These are phyloP conservation scores for Diarsia brunnea DNA, from an alignment of 2,888 invertebrate species.

Conservation along the genomic window DNA sequence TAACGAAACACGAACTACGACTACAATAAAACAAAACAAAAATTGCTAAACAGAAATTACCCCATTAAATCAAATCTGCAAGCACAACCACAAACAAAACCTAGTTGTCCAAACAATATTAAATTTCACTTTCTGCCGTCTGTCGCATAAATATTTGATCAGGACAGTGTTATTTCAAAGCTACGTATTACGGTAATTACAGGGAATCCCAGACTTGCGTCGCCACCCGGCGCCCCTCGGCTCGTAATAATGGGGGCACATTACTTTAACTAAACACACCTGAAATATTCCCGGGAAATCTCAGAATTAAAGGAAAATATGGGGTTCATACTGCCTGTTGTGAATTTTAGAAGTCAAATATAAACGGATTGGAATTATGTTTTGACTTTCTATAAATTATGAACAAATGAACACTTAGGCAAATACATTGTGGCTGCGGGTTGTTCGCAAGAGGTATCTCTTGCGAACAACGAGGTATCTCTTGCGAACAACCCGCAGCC, in stretches of 20 bases:
- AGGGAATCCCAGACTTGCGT: slow-evolving; percentile 69
- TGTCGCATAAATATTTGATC: slow-evolving; percentile 68
- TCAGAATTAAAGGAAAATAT: slow-evolving; percentile 57
- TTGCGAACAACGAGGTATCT: no score
- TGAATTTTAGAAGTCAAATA: slow-evolving; percentile 29
- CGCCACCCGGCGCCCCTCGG: slow-evolving; percentile 68
- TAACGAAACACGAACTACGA: no score
- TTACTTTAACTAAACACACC: slow-evolving; percentile 61
- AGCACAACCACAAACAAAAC: slow-evolving; percentile 37
- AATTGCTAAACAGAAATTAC: not conserved
- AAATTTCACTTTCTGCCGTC: slow-evolving; percentile 59
- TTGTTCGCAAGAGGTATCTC: no score
- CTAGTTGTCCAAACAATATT: slow-evolving; percentile 58
- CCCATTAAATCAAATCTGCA: slow-evolving; percentile 4
- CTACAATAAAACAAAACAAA: not conserved
- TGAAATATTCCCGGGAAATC: slow-evolving; percentile 49
- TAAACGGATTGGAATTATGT: slow-evolving; percentile 22
- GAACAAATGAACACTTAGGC: no score
- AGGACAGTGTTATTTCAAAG: slow-evolving; percentile 67
- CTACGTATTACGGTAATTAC: slow-evolving; percentile 69
- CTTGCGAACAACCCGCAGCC: no score
- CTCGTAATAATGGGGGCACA: slow-evolving; percentile 50
- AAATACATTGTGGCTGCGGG: no score
- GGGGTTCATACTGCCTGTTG: slow-evolving; percentile 24
- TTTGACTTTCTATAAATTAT: slow-evolving; percentile 5